Base-by-base conservation (phyloP, 1,140 invertebrate genomes). In the Brachystomella parvula region DNA sequence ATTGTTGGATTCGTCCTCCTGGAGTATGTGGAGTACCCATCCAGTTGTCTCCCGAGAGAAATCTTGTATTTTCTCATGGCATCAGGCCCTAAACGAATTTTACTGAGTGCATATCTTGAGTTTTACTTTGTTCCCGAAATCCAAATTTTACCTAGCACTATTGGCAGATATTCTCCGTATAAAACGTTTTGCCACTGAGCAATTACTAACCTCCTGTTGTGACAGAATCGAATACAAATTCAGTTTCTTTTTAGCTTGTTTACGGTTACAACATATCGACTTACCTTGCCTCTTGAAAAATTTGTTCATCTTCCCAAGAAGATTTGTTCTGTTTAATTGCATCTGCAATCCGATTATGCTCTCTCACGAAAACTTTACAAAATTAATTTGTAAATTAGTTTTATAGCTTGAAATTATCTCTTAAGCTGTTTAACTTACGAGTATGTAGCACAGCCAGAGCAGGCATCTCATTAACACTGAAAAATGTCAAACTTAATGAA, bases 121-220 rank as follows among this genome's bases (percentile, higher is more conserved):
- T n/a, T n/a, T n/a, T n/a, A n/a, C 24, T 53, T 19, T 53, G 49
- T 9, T 53, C 3, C 3, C 24, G 12, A 53, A 24, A 6, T 19
- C 21, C 24, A 19, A 53, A 44, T 9, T n/a, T 53, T 53, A 53
- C 49, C 94, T 2, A 97, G 81, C 15, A 97, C 78, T 74, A 96
- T 90, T 19, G 94, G 94, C 58, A 98, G 78, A 78, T 92, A 98
- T 79, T 97, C 92, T 74, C 93, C 94, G 78, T 87, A 96, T 0
- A 92, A 93, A 53, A 97, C 87, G 72, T 96, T 92, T 77, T 97
- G 93, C 63, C 93, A 87, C 76, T 90, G 83, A 1, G 94, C 94
- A 58, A 92, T 90, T 56, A 89, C 85, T 71, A 98, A 92, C 31
- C 91, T 83, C 67, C 93, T 82, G 0, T 91, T 44, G 9, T n/a